Percentiles rank a stretch among this genome's conserved stretches.
Conservation (phyloP, 2,888 invertebrate species). For the Callyntrura guangdongensis region DNA sequence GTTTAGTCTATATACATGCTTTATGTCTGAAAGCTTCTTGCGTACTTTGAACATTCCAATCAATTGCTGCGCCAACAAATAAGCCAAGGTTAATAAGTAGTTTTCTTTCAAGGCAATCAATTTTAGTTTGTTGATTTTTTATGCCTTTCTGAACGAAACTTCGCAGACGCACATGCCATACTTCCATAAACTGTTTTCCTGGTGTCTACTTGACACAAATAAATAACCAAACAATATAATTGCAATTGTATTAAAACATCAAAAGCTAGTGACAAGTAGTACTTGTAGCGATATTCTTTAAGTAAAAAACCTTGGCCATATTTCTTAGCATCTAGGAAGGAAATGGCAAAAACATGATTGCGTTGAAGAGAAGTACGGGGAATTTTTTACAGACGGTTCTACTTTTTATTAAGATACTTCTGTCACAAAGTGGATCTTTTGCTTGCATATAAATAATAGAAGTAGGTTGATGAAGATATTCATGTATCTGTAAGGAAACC, state of each 20-base stretch:
- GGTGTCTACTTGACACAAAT: not conserved
- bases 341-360: slow-evolving; percentile 12
- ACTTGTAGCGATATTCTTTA: not conserved
- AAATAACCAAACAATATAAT: too few relatives aligned
- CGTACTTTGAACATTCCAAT: not conserved
- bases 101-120: not conserved
- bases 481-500: not conserved
- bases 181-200: not conserved
- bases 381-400: not conserved
- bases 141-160: not conserved
- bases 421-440: not conserved
- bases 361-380: not conserved
- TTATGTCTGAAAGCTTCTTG: too few relatives aligned
- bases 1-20: not conserved
- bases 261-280: not conserved
- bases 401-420: not conserved
- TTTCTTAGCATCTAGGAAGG: not conserved
- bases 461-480: not conserved
- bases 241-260: too few relatives aligned
- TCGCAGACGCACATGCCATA: too few relatives aligned
- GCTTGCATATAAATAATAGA: too few relatives aligned
- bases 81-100: not conserved
- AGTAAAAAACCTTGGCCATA: not conserved
- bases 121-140: too few relatives aligned
- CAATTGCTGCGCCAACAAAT: not conserved